Conservation (phyloP, 2,888 invertebrate species). For the Sinelater perroti region DNA sequence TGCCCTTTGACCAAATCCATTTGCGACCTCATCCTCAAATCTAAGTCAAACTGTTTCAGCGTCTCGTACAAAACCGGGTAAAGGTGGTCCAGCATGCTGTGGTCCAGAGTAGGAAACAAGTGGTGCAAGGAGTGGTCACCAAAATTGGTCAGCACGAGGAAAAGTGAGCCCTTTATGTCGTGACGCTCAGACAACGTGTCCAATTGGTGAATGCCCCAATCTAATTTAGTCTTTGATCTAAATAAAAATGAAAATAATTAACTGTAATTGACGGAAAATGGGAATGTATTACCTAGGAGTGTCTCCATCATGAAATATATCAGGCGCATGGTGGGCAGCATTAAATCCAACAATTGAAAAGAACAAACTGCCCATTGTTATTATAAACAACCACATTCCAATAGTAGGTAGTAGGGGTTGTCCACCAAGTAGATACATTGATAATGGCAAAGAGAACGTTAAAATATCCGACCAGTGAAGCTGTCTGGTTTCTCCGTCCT, state of each 20-base stretch:
- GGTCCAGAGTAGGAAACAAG: conserved; percentile 82
- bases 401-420: conserved; percentile 56
- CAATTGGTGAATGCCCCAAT: conserved; percentile 82
- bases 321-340: conserved; percentile 81
- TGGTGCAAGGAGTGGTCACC: conserved; percentile 84
- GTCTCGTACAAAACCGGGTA: conserved; percentile 71
- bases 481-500: conserved; percentile 12
- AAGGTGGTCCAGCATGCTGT: conserved; percentile 73
- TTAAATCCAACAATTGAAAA: conserved; percentile 72
- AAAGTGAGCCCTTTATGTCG: conserved; percentile 72
- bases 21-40: conserved; percentile 62
- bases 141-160: conserved; percentile 75
- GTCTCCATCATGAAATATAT: conserved; percentile 81
- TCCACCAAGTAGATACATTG: conserved; percentile 47
- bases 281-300: conserved; percentile 69
- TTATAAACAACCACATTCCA: conserved; percentile 66
- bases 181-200: conserved; percentile 77
- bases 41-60: conserved; percentile 70
- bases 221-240: conserved; percentile 55
- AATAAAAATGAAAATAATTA: too few relatives aligned
- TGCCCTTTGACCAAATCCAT: conserved; percentile 73
- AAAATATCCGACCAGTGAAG: conserved; percentile 35
- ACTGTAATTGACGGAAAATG: background rate
- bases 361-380: conserved; percentile 65
- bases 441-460: conserved; percentile 39